A percentile compares a stretch with the other conserved stretches of the same genome.
Evolutionary conservation across 2,113 vertebrate genomes (phyloP).

Genomic region (Typhlomys cinereus): DNA sequence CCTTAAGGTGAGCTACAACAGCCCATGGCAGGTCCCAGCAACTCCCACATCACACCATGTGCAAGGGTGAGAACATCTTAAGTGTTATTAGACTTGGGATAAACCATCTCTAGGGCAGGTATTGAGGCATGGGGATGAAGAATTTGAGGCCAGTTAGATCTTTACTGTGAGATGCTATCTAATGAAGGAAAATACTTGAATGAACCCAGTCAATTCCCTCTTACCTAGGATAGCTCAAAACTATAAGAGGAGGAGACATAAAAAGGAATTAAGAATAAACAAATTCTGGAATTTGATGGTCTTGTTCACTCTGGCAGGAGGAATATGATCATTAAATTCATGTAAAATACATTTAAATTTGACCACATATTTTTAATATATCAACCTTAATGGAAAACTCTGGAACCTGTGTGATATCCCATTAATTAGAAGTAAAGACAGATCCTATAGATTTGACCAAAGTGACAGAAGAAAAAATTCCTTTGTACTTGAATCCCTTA

Average conservation of each 20-base stretch:
- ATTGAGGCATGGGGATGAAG: background rate
- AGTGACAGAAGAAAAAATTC: slow-evolving; percentile 2
- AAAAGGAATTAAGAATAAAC: background rate
- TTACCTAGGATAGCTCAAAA: background rate
- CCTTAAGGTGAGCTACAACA: background rate
- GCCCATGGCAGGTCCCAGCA: background rate
- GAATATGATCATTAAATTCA: background rate
- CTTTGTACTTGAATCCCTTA: background rate
- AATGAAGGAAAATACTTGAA: background rate
- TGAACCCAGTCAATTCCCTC: background rate
- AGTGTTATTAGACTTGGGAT: background rate
- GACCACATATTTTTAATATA: background rate
- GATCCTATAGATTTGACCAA: background rate
- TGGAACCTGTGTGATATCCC: background rate
- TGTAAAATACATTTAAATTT: background rate
- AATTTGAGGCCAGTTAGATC: background rate
- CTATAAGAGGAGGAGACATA: background rate
- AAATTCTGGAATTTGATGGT: background rate
- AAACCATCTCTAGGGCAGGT: background rate
- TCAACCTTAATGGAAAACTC: background rate
- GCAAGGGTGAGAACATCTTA: background rate
- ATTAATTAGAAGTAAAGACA: background rate
- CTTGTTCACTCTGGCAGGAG: background rate
- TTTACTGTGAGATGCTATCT: background rate
- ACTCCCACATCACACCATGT: background rate